These are phyloP conservation scores for Sminthurides bifidus DNA, from an alignment of 1,140 invertebrate genomes.

Conservation along the genomic window DNA sequence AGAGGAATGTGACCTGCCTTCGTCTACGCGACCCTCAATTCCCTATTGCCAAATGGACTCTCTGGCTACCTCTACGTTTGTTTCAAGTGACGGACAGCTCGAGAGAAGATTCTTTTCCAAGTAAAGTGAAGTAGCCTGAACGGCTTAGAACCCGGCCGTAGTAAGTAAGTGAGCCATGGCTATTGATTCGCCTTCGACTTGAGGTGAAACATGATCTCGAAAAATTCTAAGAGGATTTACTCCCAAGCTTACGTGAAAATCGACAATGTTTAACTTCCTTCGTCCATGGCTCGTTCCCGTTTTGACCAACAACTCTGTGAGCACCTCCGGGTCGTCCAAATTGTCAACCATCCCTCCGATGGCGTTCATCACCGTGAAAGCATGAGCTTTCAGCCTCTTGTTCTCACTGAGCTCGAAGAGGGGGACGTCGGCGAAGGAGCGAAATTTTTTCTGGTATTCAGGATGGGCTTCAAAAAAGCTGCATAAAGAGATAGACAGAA, in stretches of 20 bases:
- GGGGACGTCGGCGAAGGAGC: slow-evolving; percentile 33
- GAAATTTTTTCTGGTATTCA: slow-evolving; percentile 35
- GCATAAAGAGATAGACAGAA: background rate
- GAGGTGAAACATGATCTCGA: too few species aligned
- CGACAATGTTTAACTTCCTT: slow-evolving; percentile 31
- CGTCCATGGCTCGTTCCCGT: slow-evolving; percentile 35
- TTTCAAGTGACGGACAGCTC: too few species aligned
- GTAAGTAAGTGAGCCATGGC: too few species aligned
- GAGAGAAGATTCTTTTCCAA: too few species aligned
- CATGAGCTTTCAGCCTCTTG: slow-evolving; percentile 36
- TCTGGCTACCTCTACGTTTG: too few species aligned
- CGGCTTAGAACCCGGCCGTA: too few species aligned
- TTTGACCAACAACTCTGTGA: slow-evolving; percentile 36
- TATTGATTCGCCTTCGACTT: too few species aligned
- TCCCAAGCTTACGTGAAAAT: slow-evolving; percentile 35
- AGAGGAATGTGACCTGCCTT: too few species aligned
- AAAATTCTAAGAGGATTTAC: too few species aligned
- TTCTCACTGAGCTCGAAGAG: slow-evolving; percentile 32
- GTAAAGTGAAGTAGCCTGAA: too few species aligned
- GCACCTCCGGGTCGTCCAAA: slow-evolving; percentile 36
- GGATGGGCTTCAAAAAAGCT: slow-evolving; percentile 37
- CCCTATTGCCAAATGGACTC: too few species aligned
- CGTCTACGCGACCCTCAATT: too few species aligned
- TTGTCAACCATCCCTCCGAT: slow-evolving; percentile 37
- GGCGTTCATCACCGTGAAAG: slow-evolving; percentile 36